Base-by-base conservation (phyloP, 2,797 vertebrate genomes). In the Sebastes trivittatus region DNA sequence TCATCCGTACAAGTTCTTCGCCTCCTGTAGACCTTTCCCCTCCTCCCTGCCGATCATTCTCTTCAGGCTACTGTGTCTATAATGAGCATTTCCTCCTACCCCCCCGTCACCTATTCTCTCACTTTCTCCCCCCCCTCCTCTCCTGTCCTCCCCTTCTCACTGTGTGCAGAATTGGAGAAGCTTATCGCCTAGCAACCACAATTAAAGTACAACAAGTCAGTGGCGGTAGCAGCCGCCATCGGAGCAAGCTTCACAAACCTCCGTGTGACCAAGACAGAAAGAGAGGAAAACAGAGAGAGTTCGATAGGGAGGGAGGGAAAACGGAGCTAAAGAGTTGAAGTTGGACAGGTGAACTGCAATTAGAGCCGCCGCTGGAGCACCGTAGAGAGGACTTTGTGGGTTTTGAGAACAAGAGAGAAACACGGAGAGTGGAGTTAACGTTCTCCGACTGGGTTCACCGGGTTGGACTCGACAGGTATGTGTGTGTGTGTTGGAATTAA, bases 131-230 rank as follows among this genome's bases (percentile, higher is more conserved):
- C 67, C 56, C 56, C 69, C 79, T 77, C 74, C 72, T 76, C 59
- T 81, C 77, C 80, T 72, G 72, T 92, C 88, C 83, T 87, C 88
- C 89, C 90, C 78, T 89, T 83, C 90, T 87, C 90, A 81, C 90
- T 80, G 76, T 92, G 90, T 89, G 89, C 89, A 88, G 92, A 93
- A 95, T 95, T 93, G 94, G 93, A 94, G 93, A 94, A 95, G 95
- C 95, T 96, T 96, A 96, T 96, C 88, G 76, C 96, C 92, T 96
- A 95, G 95, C 95, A 96, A 96, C 96, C 91, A 90, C 95, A 96
- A 95, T 95, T 95, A 96, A 96, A 96, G 94, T 95, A 95, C 94
- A 96, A 95, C 94, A 96, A 95, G 94, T 95, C 94, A 89, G 92
- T 87, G 87, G 90, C 85, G 75, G 93, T 84, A 77, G 93, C 93